phyloP scores from a whole-genome alignment of 2,797 vertebrate genomes.

The Pangasius djambal region DNA sequence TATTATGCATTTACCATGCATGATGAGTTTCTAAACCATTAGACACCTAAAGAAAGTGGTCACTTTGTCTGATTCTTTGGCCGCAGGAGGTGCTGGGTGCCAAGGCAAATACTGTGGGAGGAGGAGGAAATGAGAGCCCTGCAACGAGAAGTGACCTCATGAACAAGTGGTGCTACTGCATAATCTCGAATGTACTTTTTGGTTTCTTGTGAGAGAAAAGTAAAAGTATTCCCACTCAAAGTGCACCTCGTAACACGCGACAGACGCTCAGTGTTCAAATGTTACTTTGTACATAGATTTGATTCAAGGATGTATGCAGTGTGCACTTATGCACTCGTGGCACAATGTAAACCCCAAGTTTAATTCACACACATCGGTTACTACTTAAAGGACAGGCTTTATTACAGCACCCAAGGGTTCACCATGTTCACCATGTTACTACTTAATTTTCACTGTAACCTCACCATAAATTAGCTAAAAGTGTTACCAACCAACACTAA shows the following conservation, averaged over 20 bases:
- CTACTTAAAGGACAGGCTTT: not conserved
- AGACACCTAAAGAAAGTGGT: not conserved
- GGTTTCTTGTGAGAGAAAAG: constrained; percentile 47
- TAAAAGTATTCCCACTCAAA: constrained; percentile 8
- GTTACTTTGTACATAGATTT: constrained; percentile 21
- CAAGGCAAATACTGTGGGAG: constrained; percentile 88
- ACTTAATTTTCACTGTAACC: not conserved
- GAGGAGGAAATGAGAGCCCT: constrained; percentile 87
- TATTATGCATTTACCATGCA: not conserved
- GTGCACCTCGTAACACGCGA: constrained; percentile 13
- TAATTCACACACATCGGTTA: not conserved
- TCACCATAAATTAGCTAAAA: not conserved
- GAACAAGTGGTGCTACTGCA: constrained; percentile 93
- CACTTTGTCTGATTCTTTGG: constrained; percentile 20
- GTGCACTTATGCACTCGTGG: constrained; percentile 29
- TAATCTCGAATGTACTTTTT: constrained; percentile 86
- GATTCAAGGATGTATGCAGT: constrained; percentile 20
- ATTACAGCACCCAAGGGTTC: constrained; percentile 9
- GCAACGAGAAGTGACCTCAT: constrained; percentile 86
- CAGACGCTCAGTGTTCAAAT: constrained; percentile 20
- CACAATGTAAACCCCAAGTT: constrained; percentile 34
- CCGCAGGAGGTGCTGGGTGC: constrained; percentile 80
- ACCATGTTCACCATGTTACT: not conserved
- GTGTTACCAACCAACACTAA: not conserved
- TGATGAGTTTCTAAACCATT: not conserved